Percentiles rank a stretch among this genome's conserved stretches.
phyloP scores from a whole-genome alignment of 2,797 vertebrate species.

The Lacerta agilis region DNA sequence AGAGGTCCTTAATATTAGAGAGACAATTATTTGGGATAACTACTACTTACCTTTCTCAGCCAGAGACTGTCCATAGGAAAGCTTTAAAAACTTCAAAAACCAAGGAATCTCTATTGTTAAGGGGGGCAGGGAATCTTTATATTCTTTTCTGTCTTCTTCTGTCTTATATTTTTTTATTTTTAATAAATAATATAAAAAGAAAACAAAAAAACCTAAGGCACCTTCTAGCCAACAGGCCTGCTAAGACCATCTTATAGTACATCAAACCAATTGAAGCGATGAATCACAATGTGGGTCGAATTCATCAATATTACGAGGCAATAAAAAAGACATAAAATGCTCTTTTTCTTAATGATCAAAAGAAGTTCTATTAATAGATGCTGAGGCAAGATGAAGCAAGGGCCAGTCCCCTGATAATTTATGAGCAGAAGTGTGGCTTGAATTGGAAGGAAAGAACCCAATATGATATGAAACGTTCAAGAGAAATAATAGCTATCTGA shows the following conservation, averaged over 20 bases:
- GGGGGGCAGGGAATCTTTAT: accelerated
- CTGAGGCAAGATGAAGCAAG: neutral
- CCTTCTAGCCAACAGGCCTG: neutral
- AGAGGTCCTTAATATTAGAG: neutral
- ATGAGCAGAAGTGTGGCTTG: neutral
- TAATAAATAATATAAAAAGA: no score
- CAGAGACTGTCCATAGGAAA: neutral
- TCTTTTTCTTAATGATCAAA: neutral
- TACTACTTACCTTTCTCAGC: neutral
- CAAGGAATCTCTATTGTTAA: neutral
- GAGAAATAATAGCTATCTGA: neutral
- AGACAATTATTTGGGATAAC: neutral
- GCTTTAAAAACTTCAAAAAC: neutral
- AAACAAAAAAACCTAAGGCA: neutral
- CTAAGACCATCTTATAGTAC: neutral
- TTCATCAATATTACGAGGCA: neutral
- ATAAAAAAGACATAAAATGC: neutral
- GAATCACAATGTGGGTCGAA: neutral
- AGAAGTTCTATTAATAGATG: neutral
- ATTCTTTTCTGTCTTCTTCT: no score
- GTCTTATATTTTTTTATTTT: no score
- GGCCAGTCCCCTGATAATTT: neutral
- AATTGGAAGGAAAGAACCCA: neutral
- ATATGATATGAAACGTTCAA: neutral
- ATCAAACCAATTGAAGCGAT: neutral